Evolutionary conservation across 2,888 invertebrate species (phyloP).

Genomic region (Agonopterix alstromeriana): DNA sequence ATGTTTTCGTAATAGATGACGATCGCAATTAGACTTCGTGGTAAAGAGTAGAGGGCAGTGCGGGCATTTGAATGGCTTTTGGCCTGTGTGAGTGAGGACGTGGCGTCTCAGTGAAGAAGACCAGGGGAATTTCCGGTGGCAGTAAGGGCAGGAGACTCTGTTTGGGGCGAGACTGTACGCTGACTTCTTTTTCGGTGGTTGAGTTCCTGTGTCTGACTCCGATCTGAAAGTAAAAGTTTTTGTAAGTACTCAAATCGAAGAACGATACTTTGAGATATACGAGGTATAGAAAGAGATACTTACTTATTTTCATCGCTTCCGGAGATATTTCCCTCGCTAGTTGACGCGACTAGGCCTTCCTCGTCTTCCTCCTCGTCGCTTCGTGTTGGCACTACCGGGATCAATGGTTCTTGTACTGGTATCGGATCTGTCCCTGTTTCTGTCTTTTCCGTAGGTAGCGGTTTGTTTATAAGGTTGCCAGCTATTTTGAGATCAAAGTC

Average conservation of each 20-base stretch:
- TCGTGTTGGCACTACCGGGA: conserved; percentile 78
- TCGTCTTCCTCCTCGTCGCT: conserved; percentile 83
- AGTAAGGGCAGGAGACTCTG: conserved; percentile 94
- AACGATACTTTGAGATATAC: background rate
- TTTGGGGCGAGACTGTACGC: conserved; percentile 97
- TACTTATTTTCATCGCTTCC: conserved; percentile 89
- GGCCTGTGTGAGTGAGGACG: conserved; percentile 95
- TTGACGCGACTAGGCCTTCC: conserved; percentile 87
- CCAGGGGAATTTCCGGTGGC: conserved; percentile 97
- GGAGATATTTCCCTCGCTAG: conserved; percentile 89
- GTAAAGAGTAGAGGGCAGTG: conserved; percentile 96
- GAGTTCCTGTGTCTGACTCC: conserved; percentile 78
- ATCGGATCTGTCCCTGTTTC: conserved; percentile 61
- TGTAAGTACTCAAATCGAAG: background rate
- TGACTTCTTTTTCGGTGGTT: conserved; percentile 88
- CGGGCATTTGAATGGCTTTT: conserved; percentile 97
- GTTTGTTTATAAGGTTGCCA: conserved; percentile 76
- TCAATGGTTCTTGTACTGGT: conserved; percentile 76
- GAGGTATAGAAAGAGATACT: conserved; percentile 26
- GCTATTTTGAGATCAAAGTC: conserved; percentile 74
- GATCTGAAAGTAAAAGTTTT: conserved; percentile 65
- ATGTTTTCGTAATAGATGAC: conserved; percentile 93
- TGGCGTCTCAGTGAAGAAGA: conserved; percentile 96
- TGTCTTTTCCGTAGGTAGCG: conserved; percentile 41
- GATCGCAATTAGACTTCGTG: conserved; percentile 97